Conservation (phyloP, 1,140 invertebrate species). For the Procambarus clarkii region DNA sequence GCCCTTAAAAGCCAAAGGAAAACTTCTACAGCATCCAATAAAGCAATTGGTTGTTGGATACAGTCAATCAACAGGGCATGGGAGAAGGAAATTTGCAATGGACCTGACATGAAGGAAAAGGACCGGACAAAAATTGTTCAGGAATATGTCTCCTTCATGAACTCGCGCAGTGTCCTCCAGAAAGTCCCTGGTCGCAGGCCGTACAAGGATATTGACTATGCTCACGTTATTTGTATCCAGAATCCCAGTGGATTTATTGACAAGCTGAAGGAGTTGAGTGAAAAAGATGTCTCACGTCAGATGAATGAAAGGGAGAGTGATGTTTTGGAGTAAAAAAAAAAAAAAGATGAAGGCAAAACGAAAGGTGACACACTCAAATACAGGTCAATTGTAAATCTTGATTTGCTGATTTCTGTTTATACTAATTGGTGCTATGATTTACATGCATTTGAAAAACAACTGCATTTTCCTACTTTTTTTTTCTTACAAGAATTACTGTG, state of each 20-base stretch:
- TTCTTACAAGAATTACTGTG: too few relatives aligned
- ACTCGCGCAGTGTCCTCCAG: neutral
- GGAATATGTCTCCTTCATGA: neutral
- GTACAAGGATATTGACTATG: conserved; percentile 8
- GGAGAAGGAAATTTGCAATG: conserved; percentile 18
- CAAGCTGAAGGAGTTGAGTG: conserved; percentile 12
- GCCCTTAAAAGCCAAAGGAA: neutral
- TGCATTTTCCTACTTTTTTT: too few relatives aligned
- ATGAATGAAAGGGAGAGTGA: conserved; percentile 40
- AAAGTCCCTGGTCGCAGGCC: conserved; percentile 29
- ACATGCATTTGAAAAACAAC: too few relatives aligned
- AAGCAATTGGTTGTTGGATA: conserved; percentile 10
- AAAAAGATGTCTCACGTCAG: conserved; percentile 26
- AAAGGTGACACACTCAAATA: neutral
- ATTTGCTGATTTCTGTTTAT: neutral
- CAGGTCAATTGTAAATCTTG: neutral
- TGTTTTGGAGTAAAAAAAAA: neutral
- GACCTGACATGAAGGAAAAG: neutral
- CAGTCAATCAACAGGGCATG: conserved; percentile 1
- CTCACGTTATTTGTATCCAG: conserved; percentile 6
- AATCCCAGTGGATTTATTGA: conserved; percentile 16
- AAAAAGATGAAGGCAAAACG: neutral
- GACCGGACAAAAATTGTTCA: neutral
- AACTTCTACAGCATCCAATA: neutral
- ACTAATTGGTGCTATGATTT: neutral